Conservation (phyloP, 2,113 vertebrate genomes). For the Edolisoma coerulescens region DNA sequence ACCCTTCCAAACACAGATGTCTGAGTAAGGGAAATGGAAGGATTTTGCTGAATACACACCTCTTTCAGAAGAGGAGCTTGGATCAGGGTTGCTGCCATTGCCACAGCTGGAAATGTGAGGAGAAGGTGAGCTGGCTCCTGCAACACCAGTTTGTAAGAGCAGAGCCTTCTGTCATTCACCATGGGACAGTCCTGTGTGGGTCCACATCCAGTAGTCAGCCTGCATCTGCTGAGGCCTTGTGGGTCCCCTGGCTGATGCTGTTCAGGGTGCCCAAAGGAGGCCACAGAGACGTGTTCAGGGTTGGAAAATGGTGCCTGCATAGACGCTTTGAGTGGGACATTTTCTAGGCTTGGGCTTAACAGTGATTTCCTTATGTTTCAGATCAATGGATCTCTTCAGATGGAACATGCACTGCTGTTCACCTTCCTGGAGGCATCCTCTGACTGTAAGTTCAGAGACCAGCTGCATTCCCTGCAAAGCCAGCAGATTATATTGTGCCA, state of each 20-base stretch:
- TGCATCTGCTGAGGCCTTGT: not conserved
- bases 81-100: not conserved
- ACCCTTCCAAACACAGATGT: not conserved
- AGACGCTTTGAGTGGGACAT: not conserved
- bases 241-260: not conserved
- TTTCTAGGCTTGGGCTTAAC: not conserved
- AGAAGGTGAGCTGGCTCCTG: not conserved
- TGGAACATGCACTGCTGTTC: conserved; percentile 41
- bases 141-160: not conserved
- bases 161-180: not conserved
- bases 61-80: not conserved
- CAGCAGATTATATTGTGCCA: not conserved
- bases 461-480: conserved; percentile 35
- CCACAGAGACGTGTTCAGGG: not conserved
- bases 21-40: not conserved
- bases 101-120: not conserved
- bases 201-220: not conserved
- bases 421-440: conserved; percentile 58
- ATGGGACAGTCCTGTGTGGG: not conserved
- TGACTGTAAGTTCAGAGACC: not conserved
- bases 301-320: fast-evolving
- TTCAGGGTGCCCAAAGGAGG: not conserved
- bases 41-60: not conserved
- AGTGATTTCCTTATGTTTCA: not conserved
- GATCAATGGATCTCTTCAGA: not conserved